phyloP scores from a whole-genome alignment of 2,888 invertebrate species.

The Copidosoma aretas region DNA sequence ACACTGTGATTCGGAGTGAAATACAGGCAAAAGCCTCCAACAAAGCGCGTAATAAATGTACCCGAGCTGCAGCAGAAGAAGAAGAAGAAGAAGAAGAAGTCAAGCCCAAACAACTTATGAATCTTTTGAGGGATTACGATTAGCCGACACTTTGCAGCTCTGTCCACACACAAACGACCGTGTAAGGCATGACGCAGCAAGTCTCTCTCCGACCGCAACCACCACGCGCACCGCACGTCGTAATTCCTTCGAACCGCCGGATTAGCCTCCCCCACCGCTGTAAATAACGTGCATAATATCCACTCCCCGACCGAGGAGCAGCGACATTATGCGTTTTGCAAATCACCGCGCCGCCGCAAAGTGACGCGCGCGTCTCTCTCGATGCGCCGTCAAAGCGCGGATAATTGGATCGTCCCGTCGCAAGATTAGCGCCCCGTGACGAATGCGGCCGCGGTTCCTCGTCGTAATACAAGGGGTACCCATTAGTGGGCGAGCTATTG shows the following conservation, averaged over 20 bases:
- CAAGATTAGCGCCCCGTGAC: background rate
- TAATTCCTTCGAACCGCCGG: too few species aligned
- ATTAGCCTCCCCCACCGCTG: background rate
- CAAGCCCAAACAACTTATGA: constrained; percentile 4
- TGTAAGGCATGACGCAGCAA: background rate
- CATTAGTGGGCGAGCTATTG: background rate
- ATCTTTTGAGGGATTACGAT: constrained; percentile 22
- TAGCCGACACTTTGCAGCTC: constrained; percentile 11
- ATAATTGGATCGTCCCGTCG: constrained; percentile 22
- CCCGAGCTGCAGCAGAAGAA: too few species aligned
- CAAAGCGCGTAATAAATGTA: too few species aligned
- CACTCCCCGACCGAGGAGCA: background rate
- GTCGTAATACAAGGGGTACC: background rate
- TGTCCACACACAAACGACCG: background rate
- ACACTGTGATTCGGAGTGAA: too few species aligned
- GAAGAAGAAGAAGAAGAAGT: too few species aligned
- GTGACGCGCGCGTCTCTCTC: constrained; percentile 4
- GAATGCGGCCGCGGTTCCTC: background rate
- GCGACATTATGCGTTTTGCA: constrained; percentile 12
- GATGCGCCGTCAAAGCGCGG: constrained; percentile 10
- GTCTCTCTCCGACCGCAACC: background rate
- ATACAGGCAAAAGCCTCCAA: too few species aligned
- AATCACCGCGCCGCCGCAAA: constrained; percentile 8
- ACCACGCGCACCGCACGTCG: background rate
- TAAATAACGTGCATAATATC: background rate